These are phyloP conservation scores for Oscheius sp. DNA, from an alignment of 1,140 invertebrate species.

Conservation along the genomic window DNA sequence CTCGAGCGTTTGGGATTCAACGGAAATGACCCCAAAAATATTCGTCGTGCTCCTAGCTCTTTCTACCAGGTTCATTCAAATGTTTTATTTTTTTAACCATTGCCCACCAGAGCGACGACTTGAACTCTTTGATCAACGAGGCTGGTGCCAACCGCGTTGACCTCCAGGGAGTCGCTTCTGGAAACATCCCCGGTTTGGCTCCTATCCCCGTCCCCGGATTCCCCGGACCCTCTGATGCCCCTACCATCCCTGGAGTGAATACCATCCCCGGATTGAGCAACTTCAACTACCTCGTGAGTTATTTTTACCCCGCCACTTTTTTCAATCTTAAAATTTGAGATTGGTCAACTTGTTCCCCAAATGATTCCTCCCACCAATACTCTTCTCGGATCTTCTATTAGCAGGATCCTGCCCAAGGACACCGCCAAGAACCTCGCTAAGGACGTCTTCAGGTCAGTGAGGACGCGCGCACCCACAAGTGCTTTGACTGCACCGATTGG, in stretches of 20 bases:
- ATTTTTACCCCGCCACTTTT: neutral
- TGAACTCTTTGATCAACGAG: constrained; percentile 25
- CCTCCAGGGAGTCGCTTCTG: constrained; percentile 54
- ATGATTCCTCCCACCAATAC: constrained; percentile 62
- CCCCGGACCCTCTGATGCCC: constrained; percentile 54
- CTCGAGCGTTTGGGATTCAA: constrained; percentile 29
- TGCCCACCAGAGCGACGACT: constrained; percentile 23
- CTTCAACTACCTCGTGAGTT: constrained; percentile 58
- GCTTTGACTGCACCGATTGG: neutral
- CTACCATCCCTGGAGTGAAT: constrained; percentile 59
- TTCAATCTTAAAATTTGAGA: constrained; percentile 35
- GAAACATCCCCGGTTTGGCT: constrained; percentile 58
- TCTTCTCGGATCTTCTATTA: constrained; percentile 59
- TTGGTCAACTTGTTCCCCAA: constrained; percentile 59
- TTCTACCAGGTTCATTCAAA: constrained; percentile 14
- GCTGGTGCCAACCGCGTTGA: constrained; percentile 31
- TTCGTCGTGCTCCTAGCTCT: constrained; percentile 25
- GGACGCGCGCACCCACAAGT: no score
- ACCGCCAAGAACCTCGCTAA: constrained; percentile 60
- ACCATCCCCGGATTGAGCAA: constrained; percentile 60
- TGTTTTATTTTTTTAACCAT: neutral
- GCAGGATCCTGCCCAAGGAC: constrained; percentile 57
- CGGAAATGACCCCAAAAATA: constrained; percentile 12
- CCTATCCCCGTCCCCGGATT: constrained; percentile 60
- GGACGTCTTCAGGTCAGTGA: constrained; percentile 49